Evolutionary conservation across 2,797 vertebrate species (phyloP).

Genomic region (Sebastes aleutianus): DNA sequence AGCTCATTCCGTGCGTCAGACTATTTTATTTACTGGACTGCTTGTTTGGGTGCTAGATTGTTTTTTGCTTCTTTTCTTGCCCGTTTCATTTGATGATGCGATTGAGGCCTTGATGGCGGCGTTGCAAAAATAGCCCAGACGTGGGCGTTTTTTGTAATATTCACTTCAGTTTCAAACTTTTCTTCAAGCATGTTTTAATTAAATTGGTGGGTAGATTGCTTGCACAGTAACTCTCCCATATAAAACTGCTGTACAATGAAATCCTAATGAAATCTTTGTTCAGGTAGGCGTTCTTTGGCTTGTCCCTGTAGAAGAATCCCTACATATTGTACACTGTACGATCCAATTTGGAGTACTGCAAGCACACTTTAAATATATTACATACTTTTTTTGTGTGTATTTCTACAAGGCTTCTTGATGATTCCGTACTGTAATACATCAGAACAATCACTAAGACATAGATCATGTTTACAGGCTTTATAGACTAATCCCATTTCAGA

Average conservation of each 20-base stretch:
- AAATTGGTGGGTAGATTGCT: not conserved
- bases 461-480: not conserved
- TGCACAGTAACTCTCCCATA: not conserved
- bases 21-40: slow-evolving; percentile 68
- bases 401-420: not conserved
- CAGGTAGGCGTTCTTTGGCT: slow-evolving; percentile 1
- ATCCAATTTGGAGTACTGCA: not conserved
- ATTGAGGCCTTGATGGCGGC: slow-evolving; percentile 35
- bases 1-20: slow-evolving; percentile 56
- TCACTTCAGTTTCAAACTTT: slow-evolving; percentile 12
- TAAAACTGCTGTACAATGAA: not conserved
- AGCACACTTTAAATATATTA: not conserved
- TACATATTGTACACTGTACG: not conserved
- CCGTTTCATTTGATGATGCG: slow-evolving; percentile 55
- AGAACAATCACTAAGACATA: not conserved
- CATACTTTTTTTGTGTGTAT: not conserved
- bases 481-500: not conserved
- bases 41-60: slow-evolving; percentile 52
- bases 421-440: not conserved
- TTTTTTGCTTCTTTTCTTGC: slow-evolving; percentile 33
- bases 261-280: slow-evolving; percentile 7
- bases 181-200: slow-evolving; percentile 11
- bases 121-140: slow-evolving; percentile 29
- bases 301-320: not conserved
- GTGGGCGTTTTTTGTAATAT: slow-evolving; percentile 17